phyloP scores from a whole-genome alignment of 92 coral and sea anemone genomes.

The Porites rus region DNA sequence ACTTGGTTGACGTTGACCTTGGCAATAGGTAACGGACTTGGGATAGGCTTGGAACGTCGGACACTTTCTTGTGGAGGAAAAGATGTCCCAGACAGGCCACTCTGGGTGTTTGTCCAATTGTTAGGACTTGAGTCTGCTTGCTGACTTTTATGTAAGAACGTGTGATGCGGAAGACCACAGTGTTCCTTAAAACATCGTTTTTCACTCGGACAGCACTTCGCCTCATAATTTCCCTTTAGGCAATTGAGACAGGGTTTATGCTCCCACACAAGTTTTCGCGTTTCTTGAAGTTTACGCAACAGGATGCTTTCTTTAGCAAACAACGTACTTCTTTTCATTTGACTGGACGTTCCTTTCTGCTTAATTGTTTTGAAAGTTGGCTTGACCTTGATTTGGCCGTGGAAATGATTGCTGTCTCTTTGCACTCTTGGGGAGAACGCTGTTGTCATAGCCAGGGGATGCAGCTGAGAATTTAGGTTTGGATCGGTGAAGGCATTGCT shows the following conservation, averaged over 20 bases:
- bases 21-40: background rate
- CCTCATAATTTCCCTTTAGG: slow-evolving; percentile 34
- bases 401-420: background rate
- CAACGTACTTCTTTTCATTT: slow-evolving; percentile 8
- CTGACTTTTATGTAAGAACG: slow-evolving; percentile 28
- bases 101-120: background rate
- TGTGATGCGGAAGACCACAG: slow-evolving; percentile 32
- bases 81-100: background rate
- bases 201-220: slow-evolving; percentile 50
- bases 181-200: slow-evolving; percentile 34
- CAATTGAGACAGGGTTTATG: slow-evolving; percentile 46
- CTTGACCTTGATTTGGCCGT: background rate
- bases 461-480: background rate
- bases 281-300: slow-evolving; percentile 12
- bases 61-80: background rate
- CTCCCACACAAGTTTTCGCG: slow-evolving; percentile 15
- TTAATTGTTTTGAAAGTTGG: background rate
- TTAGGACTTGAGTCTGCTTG: background rate
- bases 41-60: background rate
- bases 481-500: background rate
- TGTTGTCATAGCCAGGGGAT: background rate
- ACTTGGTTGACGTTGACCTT: slow-evolving; percentile 26
- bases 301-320: slow-evolving; percentile 1
- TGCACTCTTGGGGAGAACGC: background rate
- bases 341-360: background rate